A percentile compares a stretch with the other conserved stretches of the same genome.
Evolutionary conservation across 2,113 vertebrate genomes (phyloP).

Genomic region (human (Homo sapiens)): DNA sequence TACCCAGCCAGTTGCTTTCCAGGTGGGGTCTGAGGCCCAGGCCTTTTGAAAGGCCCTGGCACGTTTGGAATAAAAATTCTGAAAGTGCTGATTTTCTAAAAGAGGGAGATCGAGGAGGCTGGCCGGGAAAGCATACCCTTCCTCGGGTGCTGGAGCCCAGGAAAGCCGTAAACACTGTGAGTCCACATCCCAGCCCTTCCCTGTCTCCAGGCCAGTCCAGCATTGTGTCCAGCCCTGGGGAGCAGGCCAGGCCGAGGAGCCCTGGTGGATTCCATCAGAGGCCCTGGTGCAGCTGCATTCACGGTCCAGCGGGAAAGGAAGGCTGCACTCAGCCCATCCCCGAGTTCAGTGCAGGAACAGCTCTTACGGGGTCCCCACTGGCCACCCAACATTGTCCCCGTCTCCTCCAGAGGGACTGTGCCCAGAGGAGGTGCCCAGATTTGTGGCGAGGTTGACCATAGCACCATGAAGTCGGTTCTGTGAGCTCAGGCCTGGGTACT

Average conservation of each 20-base stretch:
- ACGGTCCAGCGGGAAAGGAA: background rate
- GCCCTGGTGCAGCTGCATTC: background rate
- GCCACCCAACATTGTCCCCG: background rate
- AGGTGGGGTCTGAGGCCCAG: background rate
- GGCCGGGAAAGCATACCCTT: background rate
- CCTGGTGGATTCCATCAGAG: background rate
- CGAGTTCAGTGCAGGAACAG: fast-evolving
- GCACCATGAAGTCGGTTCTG: background rate
- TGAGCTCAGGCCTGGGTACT: background rate
- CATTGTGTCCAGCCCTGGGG: background rate
- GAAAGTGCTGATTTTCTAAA: background rate
- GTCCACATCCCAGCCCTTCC: background rate
- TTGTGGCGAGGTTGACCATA: background rate
- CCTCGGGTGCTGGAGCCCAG: background rate
- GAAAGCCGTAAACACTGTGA: background rate
- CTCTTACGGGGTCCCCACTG: background rate
- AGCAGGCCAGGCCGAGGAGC: fast-evolving
- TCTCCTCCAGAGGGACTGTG: background rate
- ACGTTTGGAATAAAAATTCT: background rate
- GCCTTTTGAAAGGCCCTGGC: background rate
- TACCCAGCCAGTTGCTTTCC: too few species aligned
- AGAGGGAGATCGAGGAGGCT: background rate
- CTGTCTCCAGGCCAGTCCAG: background rate
- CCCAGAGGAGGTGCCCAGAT: background rate
- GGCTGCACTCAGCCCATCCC: fast-evolving